Evolutionary conservation across 2,888 invertebrate genomes (phyloP), one percentile per base, ranked within the genome.

Genomic region (Andrena camellia): DNA sequence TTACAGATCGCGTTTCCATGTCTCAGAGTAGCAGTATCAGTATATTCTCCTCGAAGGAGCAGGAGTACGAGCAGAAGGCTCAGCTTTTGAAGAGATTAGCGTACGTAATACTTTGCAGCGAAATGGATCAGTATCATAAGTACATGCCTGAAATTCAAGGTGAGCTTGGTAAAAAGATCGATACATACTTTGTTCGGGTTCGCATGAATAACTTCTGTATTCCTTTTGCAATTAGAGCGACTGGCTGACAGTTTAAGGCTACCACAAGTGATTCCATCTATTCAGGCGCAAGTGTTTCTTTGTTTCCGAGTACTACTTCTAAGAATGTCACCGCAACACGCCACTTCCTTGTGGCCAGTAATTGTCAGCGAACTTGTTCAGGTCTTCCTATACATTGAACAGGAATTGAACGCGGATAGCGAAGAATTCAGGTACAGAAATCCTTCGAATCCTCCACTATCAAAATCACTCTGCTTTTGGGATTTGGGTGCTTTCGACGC

Each of bases 281-380:
- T 98, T 62, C 97, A 98, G 93, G 96, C 97, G 0, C 97, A 97
- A 92, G 98, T 98, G 52, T 97, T 98, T 93, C 95, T 98, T 59
- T 98, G 98, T 94, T 98, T 98, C 93, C 96, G 98, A 48, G 98
- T 98, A 3, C 95, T 98, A 66, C 94, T 98, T 59, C 94, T 98
- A 81, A 95, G 98, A 86, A 97, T 98, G 96, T 97, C 98, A 1
- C 97, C 97, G 0, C 96, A 97, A 87, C 97, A 97, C 90, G 96
- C 98, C 8, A 97, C 97, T 17, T 97, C 98, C 0, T 95, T 98
- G 73, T 98, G 98, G 98, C 98, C 98, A 7, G 97, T 97, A 67
- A 97, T 98, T 90, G 97, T 98, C 87, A 97, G 97, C 67, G 98
- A 98, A 95, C 96, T 98, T 96, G 97, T 98, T 77, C 97, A 98